Evolutionary conservation across 2,888 invertebrate species (phyloP).

Genomic region (Spisula solida): DNA sequence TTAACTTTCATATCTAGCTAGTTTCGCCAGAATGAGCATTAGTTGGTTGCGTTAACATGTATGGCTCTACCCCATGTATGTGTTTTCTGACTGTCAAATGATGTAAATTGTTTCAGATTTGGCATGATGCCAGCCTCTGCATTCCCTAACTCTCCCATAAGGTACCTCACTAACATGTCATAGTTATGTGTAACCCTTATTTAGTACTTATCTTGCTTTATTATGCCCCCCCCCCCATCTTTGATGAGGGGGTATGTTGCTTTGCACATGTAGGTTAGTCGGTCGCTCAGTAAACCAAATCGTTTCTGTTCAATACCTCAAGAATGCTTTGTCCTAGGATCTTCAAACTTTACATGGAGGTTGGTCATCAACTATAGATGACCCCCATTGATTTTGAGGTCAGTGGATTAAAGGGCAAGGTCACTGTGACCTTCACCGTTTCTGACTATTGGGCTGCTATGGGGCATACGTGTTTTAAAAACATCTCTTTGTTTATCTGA

Average conservation of each 20-base stretch:
- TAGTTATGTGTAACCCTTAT: slow-evolving; percentile 1
- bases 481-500: too few relatives aligned
- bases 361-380: too few relatives aligned
- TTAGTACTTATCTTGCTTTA: neutral
- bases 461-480: too few relatives aligned
- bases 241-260: neutral
- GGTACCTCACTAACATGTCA: slow-evolving; percentile 56
- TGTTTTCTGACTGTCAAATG: neutral
- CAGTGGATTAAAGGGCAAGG: too few relatives aligned
- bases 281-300: too few relatives aligned
- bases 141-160: slow-evolving; percentile 67
- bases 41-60: neutral
- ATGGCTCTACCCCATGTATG: neutral
- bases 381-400: too few relatives aligned
- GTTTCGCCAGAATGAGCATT: neutral
- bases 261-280: neutral
- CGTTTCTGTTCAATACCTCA: too few relatives aligned
- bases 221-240: neutral
- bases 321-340: too few relatives aligned
- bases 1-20: neutral
- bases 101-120: slow-evolving; percentile 49
- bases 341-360: too few relatives aligned
- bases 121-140: slow-evolving; percentile 55
- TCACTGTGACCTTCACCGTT: too few relatives aligned
- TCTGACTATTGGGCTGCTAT: too few relatives aligned